Evolutionary conservation across 2,888 invertebrate species (phyloP).

Genomic region (Agrilus biguttatus): DNA sequence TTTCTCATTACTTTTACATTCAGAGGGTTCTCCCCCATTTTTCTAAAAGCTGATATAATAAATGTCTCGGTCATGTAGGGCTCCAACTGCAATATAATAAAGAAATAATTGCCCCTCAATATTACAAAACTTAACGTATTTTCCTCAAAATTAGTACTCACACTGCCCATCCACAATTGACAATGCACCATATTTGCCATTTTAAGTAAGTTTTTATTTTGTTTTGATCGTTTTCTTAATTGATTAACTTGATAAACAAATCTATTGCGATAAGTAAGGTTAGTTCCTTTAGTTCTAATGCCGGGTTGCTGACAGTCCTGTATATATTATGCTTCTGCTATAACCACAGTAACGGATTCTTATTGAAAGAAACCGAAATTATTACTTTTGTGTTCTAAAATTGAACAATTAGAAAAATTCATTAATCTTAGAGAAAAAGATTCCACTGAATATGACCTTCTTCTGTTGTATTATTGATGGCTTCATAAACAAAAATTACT

Average conservation of each 20-base stretch:
- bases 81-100: constrained; percentile 46
- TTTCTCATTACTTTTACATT: constrained; percentile 88
- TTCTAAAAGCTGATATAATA: constrained; percentile 78
- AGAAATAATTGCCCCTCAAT: constrained; percentile 10
- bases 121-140: background rate
- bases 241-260: background rate
- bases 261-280: background rate
- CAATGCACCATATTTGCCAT: constrained; percentile 47
- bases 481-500: no score
- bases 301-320: no score
- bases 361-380: no score
- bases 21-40: constrained; percentile 80
- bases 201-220: constrained; percentile 6
- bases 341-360: no score
- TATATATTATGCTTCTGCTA: no score
- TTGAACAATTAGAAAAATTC: no score
- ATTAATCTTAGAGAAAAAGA: no score
- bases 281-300: no score
- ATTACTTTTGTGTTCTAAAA: no score
- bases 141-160: constrained; percentile 35
- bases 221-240: background rate
- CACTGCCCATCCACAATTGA: constrained; percentile 86
- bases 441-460: no score
- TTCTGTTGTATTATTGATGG: no score
- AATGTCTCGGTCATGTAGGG: constrained; percentile 90